Conservation (phyloP, 1,140 invertebrate species). For the Phthorimaea operculella region DNA sequence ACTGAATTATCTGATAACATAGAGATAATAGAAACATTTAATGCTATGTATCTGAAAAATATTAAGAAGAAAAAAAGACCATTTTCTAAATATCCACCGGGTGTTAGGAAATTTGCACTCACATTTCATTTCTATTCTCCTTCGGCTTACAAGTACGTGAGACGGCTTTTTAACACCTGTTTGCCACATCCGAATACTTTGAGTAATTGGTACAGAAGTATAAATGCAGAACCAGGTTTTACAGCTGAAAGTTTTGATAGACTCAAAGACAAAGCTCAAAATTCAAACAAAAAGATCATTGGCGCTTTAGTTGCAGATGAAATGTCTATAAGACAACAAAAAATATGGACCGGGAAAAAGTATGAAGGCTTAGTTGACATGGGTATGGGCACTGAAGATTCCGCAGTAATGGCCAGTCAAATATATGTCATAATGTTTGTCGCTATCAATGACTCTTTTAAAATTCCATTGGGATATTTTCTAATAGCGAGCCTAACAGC, state of each 20-base stretch:
- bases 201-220: slow-evolving; percentile 29
- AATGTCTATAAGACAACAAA: slow-evolving; percentile 43
- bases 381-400: slow-evolving; percentile 15
- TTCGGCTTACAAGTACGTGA: slow-evolving; percentile 25
- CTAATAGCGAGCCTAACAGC: slow-evolving; percentile 14
- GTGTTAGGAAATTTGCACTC: slow-evolving; percentile 29
- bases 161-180: slow-evolving; percentile 23
- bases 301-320: slow-evolving; percentile 38
- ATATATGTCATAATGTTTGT: slow-evolving; percentile 42
- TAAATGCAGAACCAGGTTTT: slow-evolving; percentile 26
- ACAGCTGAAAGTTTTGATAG: slow-evolving; percentile 11
- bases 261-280: slow-evolving; percentile 5
- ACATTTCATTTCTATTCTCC: slow-evolving; percentile 34
- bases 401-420: slow-evolving; percentile 15
- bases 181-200: slow-evolving; percentile 29
- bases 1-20: too few relatives aligned
- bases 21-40: neutral
- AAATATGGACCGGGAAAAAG: slow-evolving; percentile 35
- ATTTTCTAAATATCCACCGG: slow-evolving; percentile 10
- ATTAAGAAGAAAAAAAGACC: neutral
- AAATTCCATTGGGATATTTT: slow-evolving; percentile 36
- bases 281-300: slow-evolving; percentile 6
- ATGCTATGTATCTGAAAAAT: slow-evolving; percentile 1
- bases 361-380: slow-evolving; percentile 11
- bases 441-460: slow-evolving; percentile 34